Evolutionary conservation across 2,797 vertebrate species (phyloP).

Genomic region (Pipistrellus nathusii): DNA sequence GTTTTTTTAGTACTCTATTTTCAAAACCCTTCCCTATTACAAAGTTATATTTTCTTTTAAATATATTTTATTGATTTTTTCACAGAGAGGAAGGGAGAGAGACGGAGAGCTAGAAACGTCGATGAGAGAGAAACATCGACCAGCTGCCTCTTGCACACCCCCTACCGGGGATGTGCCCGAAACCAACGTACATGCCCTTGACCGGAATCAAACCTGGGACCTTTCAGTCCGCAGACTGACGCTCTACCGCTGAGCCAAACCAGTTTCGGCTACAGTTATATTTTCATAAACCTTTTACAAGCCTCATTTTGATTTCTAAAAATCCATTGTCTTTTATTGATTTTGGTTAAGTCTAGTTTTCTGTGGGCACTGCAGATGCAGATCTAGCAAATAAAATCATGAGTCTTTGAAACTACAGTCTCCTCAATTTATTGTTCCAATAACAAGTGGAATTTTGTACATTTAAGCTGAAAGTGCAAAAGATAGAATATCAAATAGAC

Average conservation of each 20-base stretch:
- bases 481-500: conserved; percentile 11
- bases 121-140: too few species aligned
- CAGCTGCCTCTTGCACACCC: too few species aligned
- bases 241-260: too few species aligned
- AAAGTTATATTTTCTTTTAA: not conserved
- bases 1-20: conserved; percentile 24
- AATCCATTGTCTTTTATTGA: conserved; percentile 1
- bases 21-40: not conserved
- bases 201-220: too few species aligned
- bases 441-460: conserved; percentile 14
- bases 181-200: too few species aligned
- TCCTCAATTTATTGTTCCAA: conserved; percentile 35
- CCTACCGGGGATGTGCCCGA: too few species aligned
- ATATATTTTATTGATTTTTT: too few species aligned
- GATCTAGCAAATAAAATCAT: conserved; percentile 47
- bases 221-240: too few species aligned
- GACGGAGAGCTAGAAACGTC: too few species aligned
- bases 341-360: conserved; percentile 21
- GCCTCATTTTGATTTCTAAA: conserved; percentile 48
- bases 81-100: too few species aligned
- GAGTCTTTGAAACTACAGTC: not conserved
- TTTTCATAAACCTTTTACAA: conserved; percentile 53
- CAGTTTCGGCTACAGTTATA: not conserved
- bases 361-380: not conserved
- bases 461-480: not conserved